Evolutionary conservation across 1,140 invertebrate species (phyloP).

Genomic region (Pinna nobilis): DNA sequence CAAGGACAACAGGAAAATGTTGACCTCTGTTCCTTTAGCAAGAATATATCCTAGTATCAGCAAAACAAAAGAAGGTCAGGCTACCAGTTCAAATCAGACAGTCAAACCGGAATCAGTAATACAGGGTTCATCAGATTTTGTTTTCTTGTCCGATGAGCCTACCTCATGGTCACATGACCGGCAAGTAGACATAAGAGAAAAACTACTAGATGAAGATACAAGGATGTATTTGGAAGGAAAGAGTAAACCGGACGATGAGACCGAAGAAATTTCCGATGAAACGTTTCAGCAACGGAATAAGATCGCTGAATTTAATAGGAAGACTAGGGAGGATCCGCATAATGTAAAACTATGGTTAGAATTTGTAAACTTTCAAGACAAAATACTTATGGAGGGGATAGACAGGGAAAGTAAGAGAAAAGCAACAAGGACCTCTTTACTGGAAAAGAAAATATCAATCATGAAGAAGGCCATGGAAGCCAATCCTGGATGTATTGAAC

Average conservation of each 20-base stretch:
- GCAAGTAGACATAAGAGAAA: conserved; percentile 42
- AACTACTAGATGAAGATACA: conserved; percentile 55
- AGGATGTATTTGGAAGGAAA: conserved; percentile 56
- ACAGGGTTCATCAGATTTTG: not conserved
- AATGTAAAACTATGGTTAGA: conserved; percentile 75
- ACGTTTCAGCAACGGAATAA: conserved; percentile 23
- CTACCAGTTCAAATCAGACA: no score
- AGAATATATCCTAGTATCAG: conserved; percentile 2
- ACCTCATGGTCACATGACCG: not conserved
- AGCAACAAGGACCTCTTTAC: conserved; percentile 42
- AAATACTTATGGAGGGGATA: conserved; percentile 37
- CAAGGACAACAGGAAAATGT: conserved; percentile 50
- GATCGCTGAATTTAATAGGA: conserved; percentile 71
- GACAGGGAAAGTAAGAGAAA: conserved; percentile 24
- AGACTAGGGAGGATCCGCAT: conserved; percentile 68
- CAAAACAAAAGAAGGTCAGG: no score
- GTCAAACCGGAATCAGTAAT: no score
- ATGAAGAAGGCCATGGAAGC: conserved; percentile 75
- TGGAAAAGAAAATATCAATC: conserved; percentile 76
- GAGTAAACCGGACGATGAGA: not conserved
- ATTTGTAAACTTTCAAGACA: conserved; percentile 76
- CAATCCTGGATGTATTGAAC: conserved; percentile 72
- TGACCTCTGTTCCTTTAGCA: conserved; percentile 31
- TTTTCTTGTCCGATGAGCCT: not conserved
- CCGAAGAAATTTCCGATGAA: conserved; percentile 4